Conservation (phyloP, 2,888 invertebrate genomes). For the Platycheirus rosarum region DNA sequence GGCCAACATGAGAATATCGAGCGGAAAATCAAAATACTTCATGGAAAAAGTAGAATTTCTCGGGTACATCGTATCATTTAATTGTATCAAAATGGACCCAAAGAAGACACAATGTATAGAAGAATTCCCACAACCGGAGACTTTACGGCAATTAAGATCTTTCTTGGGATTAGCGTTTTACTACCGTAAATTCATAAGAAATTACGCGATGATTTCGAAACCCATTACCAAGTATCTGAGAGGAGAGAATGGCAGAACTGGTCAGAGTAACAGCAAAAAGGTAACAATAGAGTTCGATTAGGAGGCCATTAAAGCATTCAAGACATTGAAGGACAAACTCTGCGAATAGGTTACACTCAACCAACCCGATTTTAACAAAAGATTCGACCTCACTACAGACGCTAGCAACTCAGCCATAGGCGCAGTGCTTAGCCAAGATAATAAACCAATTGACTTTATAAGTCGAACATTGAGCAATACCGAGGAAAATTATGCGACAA, state of each 20-base stretch:
- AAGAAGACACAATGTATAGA: not conserved
- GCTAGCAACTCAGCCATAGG: slow-evolving; percentile 35
- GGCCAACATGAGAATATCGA: slow-evolving; percentile 6
- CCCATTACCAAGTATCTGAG: slow-evolving; percentile 11
- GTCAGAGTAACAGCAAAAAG: slow-evolving; percentile 15
- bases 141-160: not conserved
- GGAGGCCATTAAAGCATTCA: slow-evolving; percentile 5
- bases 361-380: slow-evolving; percentile 18
- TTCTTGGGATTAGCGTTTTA: not conserved
- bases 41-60: slow-evolving; percentile 3
- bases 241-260: slow-evolving; percentile 9
- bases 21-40: not conserved
- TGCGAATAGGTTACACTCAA: slow-evolving; percentile 5
- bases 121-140: not conserved
- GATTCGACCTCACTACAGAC: slow-evolving; percentile 25
- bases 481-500: slow-evolving; percentile 1
- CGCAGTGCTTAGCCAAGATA: slow-evolving; percentile 10
- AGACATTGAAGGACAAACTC: slow-evolving; percentile 17
- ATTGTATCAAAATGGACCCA: too few relatives aligned
- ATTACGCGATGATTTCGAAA: slow-evolving; percentile 18
- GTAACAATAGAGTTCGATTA: slow-evolving; percentile 4
- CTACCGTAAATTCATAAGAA: slow-evolving; percentile 18
- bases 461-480: not conserved
- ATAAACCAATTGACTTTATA: slow-evolving; percentile 3
- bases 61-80: too few relatives aligned